These are phyloP conservation scores for Sarcophaga bullata DNA, from an alignment of 1,140 invertebrate species.

Conservation along the genomic window DNA sequence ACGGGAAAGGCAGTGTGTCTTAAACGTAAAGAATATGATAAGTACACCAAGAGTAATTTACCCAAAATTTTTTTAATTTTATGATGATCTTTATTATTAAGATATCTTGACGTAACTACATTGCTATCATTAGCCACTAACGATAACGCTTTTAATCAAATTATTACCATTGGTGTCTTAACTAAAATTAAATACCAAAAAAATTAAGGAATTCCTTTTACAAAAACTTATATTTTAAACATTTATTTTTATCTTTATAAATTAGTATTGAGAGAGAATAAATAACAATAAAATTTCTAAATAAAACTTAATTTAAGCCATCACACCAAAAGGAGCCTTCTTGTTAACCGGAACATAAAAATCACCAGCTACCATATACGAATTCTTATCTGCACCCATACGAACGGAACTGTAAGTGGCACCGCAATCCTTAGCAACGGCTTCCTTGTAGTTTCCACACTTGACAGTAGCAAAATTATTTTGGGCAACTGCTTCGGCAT, in stretches of 20 bases:
- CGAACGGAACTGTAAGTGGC: conserved; percentile 49
- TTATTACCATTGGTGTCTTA: no score
- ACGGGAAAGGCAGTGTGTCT: no score
- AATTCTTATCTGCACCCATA: conserved; percentile 47
- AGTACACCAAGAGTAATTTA: no score
- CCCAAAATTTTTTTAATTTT: no score
- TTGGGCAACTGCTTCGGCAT: conserved; percentile 50
- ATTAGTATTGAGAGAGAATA: conserved; percentile 42
- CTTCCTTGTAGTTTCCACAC: conserved; percentile 45
- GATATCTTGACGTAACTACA: no score
- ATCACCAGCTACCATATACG: conserved; percentile 42
- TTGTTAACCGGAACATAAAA: conserved; percentile 51
- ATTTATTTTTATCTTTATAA: neutral
- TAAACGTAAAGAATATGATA: no score
- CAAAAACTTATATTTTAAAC: conserved; percentile 6
- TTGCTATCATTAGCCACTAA: no score
- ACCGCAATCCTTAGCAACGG: conserved; percentile 47
- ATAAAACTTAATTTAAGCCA: neutral
- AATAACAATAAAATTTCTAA: conserved; percentile 40
- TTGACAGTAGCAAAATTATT: conserved; percentile 48
- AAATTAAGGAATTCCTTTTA: no score
- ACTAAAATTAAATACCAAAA: no score
- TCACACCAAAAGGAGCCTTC: conserved; percentile 42
- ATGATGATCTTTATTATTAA: no score
- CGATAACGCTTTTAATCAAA: no score